Percentiles rank a stretch among this genome's conserved stretches.
These are phyloP conservation scores for Nyctibius grandis DNA, from an alignment of 2,797 vertebrate species.

Conservation along the genomic window DNA sequence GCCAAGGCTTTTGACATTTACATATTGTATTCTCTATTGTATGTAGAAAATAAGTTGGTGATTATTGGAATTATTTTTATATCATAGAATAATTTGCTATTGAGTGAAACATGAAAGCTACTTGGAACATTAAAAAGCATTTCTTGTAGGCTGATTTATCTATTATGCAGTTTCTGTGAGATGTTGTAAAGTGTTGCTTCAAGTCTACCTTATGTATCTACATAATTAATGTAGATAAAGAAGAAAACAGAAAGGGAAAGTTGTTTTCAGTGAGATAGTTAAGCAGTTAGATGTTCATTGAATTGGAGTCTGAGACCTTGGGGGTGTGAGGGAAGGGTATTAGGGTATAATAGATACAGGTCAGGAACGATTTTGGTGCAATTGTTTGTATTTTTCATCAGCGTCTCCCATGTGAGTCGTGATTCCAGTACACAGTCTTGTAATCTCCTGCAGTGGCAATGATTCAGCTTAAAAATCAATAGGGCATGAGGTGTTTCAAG, in stretches of 20 bases:
- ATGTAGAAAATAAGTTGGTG: slow-evolving; percentile 23
- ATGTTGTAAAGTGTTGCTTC: background rate
- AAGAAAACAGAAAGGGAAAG: background rate
- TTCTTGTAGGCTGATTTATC: slow-evolving; percentile 23
- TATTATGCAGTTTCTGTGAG: slow-evolving; percentile 23
- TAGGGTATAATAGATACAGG: slow-evolving; percentile 44
- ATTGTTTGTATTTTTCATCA: slow-evolving; percentile 72
- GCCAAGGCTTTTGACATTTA: background rate
- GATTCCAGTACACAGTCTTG: slow-evolving; percentile 68
- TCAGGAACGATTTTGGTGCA: slow-evolving; percentile 61
- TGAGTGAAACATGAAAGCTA: slow-evolving; percentile 26
- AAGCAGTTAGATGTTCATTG: background rate
- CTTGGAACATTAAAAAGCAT: slow-evolving; percentile 41
- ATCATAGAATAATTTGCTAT: slow-evolving; percentile 45
- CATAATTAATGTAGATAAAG: background rate
- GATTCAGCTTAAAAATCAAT: slow-evolving; percentile 80
- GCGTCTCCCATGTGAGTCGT: slow-evolving; percentile 55
- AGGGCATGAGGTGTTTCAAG: slow-evolving; percentile 79
- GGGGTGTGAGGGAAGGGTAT: background rate
- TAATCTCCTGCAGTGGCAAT: slow-evolving; percentile 76
- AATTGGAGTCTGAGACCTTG: background rate
- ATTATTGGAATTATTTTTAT: slow-evolving; percentile 56
- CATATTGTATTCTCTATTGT: background rate
- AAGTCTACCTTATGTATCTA: background rate
- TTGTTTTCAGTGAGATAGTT: slow-evolving; percentile 1